Conservation (phyloP, 2,113 vertebrate species). For the Gymnorhina tibicen region DNA sequence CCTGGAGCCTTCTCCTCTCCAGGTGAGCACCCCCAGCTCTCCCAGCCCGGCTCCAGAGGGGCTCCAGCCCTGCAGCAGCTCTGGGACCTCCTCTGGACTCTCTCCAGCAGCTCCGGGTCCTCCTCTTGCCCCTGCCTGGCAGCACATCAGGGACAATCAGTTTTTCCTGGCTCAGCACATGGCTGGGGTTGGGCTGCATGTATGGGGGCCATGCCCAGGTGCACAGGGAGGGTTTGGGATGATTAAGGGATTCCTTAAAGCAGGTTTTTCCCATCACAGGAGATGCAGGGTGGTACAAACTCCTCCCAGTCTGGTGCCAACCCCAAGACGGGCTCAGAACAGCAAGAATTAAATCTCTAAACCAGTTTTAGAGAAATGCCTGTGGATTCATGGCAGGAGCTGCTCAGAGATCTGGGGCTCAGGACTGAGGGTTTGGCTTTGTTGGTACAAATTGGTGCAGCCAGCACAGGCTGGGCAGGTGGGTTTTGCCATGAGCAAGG, state of each 20-base stretch:
- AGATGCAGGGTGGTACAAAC: not conserved
- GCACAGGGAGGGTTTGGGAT: not conserved
- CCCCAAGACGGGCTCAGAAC: not conserved
- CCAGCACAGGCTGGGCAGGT: not conserved
- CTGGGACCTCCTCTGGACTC: not conserved
- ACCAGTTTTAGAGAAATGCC: not conserved
- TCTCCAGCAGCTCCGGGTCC: not conserved
- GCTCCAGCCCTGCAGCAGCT: not conserved
- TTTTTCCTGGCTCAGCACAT: not conserved
- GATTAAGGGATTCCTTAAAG: not conserved
- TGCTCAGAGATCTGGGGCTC: not conserved
- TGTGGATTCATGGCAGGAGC: not conserved
- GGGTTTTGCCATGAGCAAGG: not conserved
- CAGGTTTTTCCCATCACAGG: not conserved
- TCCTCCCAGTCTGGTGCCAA: not conserved
- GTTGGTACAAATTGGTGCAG: not conserved
- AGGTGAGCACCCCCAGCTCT: not conserved
- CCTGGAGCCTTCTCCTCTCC: not conserved
- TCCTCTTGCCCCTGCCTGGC: not conserved
- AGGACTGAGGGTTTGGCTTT: not conserved
- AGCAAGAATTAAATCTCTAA: not conserved
- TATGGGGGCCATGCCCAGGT: not conserved
- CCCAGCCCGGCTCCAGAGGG: not conserved
- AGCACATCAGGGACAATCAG: not conserved
- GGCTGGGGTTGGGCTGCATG: not conserved